Percentiles rank a stretch among this genome's conserved stretches.
These are phyloP conservation scores for Cynodonichthys magdalenae DNA, from an alignment of 2,797 vertebrate species.

Conservation along the genomic window DNA sequence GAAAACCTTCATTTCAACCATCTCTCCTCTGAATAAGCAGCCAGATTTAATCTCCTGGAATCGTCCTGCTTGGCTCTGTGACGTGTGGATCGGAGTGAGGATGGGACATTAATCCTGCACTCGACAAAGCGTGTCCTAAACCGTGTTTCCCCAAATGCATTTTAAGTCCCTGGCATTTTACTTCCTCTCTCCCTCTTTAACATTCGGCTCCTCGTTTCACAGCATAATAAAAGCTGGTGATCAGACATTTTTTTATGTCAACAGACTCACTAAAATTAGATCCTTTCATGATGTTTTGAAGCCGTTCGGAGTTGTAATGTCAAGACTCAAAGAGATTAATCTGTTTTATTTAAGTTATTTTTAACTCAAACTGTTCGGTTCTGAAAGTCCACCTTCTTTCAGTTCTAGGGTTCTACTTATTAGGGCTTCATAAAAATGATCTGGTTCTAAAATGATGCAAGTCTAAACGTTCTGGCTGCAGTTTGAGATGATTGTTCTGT, in stretches of 20 bases:
- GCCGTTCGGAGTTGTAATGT: conserved; percentile 42
- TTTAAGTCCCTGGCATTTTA: conserved; percentile 36
- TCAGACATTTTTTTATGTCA: conserved; percentile 36
- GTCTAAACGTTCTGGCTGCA: too few species aligned
- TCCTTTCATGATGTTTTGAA: conserved; percentile 49
- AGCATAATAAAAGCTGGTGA: conserved; percentile 41
- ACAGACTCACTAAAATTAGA: conserved; percentile 64
- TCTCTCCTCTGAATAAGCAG: conserved; percentile 45
- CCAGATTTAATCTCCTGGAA: conserved; percentile 64
- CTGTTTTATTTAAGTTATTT: conserved; percentile 66
- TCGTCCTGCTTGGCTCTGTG: conserved; percentile 49
- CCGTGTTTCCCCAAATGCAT: conserved; percentile 52
- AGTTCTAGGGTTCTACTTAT: too few species aligned
- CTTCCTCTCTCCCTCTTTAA: conserved; percentile 40
- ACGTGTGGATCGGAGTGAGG: conserved; percentile 50
- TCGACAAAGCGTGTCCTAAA: conserved; percentile 55
- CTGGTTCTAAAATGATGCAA: too few species aligned
- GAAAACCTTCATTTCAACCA: conserved; percentile 43
- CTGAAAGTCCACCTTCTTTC: neutral
- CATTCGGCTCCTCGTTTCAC: conserved; percentile 48
- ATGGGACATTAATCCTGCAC: conserved; percentile 52
- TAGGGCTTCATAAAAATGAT: too few species aligned
- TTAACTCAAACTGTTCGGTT: conserved; percentile 40
- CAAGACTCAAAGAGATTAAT: conserved; percentile 38
- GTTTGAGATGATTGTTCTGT: too few species aligned